Percentiles rank a stretch among this genome's conserved stretches.
Evolutionary conservation across 2,888 invertebrate genomes (phyloP).

Genomic region (Rotaria macrura): DNA sequence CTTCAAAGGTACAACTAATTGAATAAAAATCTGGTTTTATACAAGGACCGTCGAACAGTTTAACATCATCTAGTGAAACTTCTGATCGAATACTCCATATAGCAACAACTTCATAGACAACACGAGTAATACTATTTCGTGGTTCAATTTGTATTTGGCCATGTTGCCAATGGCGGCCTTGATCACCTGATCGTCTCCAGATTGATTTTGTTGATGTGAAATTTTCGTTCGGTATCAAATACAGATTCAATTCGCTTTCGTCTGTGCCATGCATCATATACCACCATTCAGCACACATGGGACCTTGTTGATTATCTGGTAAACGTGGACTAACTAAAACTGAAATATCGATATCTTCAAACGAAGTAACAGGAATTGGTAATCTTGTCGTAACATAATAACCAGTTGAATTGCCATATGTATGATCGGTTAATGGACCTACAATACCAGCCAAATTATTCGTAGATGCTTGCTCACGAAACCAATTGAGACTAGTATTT

Average conservation of each 20-base stretch:
- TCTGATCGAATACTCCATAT: not conserved
- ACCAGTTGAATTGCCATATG: constrained; percentile 29
- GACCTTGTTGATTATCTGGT: not conserved
- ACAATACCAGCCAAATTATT: not conserved
- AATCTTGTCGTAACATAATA: constrained; percentile 22
- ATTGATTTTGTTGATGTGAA: not conserved
- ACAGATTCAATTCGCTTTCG: not conserved
- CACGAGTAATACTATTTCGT: not conserved
- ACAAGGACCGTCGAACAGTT: constrained; percentile 22
- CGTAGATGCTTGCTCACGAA: constrained; percentile 17
- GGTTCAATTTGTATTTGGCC: constrained; percentile 23
- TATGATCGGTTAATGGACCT: not conserved
- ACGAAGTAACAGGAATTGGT: not conserved
- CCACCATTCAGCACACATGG: constrained; percentile 16
- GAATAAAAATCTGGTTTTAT: constrained; percentile 15
- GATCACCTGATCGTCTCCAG: constrained; percentile 26
- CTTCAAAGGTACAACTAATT: constrained; percentile 36
- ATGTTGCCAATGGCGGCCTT: constrained; percentile 30
- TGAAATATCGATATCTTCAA: not conserved
- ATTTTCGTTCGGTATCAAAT: not conserved
- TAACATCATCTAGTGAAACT: constrained; percentile 19
- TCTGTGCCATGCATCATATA: not conserved
- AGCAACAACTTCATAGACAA: not conserved
- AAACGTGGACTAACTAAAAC: not conserved
- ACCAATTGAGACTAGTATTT: constrained; percentile 17